Evolutionary conservation across 2,888 invertebrate species (phyloP).

Genomic region (Tridacna gigas): DNA sequence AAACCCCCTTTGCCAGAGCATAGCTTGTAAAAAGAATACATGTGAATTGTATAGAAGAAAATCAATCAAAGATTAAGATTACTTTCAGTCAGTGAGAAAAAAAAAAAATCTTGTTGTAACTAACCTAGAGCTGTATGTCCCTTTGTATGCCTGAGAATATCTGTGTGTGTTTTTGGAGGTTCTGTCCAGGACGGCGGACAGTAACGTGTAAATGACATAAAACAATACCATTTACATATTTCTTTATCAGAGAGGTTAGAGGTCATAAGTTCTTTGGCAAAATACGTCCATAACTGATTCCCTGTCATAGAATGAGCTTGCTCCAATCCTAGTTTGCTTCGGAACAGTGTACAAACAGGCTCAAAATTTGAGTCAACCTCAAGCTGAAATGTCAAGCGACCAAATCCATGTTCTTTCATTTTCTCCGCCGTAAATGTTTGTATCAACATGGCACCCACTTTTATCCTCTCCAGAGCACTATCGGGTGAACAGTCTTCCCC

Average conservation of each 20-base stretch:
- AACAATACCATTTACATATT: slow-evolving; percentile 93
- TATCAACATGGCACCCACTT: slow-evolving; percentile 90
- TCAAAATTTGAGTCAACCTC: slow-evolving; percentile 88
- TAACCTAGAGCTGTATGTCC: slow-evolving; percentile 95
- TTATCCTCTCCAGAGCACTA: slow-evolving; percentile 91
- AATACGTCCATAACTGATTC: slow-evolving; percentile 92
- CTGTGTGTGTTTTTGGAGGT: slow-evolving; percentile 86
- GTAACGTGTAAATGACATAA: slow-evolving; percentile 94
- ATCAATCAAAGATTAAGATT: too few relatives aligned
- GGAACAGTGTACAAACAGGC: slow-evolving; percentile 90
- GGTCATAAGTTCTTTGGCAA: slow-evolving; percentile 93
- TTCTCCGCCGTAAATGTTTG: slow-evolving; percentile 96
- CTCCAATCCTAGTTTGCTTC: slow-evolving; percentile 89
- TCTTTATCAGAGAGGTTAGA: slow-evolving; percentile 86
- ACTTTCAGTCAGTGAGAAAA: background rate
- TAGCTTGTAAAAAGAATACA: too few relatives aligned
- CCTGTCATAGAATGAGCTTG: slow-evolving; percentile 89
- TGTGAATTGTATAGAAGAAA: too few relatives aligned
- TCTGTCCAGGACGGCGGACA: slow-evolving; percentile 87
- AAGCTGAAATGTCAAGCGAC: slow-evolving; percentile 92
- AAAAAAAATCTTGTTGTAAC: slow-evolving; percentile 23
- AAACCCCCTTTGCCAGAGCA: too few relatives aligned
- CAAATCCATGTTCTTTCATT: slow-evolving; percentile 91
- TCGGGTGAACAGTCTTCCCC: slow-evolving; percentile 89
- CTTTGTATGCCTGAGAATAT: slow-evolving; percentile 84